Evolutionary conservation across 2,888 invertebrate species (phyloP).

Genomic region (Apodemia hepburni): DNA sequence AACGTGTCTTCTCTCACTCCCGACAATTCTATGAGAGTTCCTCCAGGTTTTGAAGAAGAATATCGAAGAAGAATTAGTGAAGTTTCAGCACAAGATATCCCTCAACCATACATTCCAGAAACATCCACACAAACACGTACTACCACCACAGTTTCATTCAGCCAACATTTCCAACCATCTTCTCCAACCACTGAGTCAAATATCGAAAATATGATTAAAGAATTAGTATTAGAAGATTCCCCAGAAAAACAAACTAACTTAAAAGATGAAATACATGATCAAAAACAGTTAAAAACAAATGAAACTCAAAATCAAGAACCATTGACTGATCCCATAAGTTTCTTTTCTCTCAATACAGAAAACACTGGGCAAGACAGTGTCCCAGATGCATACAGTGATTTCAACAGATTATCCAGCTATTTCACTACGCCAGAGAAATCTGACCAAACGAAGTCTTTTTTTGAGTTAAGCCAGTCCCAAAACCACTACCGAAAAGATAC

Average conservation of each 20-base stretch:
- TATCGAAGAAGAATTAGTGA: conserved; percentile 40
- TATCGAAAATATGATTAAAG: conserved; percentile 25
- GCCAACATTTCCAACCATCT: conserved; percentile 36
- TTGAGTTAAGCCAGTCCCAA: conserved; percentile 72
- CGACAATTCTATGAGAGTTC: conserved; percentile 41
- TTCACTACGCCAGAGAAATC: conserved; percentile 56
- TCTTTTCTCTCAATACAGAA: conserved; percentile 40
- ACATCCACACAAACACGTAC: conserved; percentile 19
- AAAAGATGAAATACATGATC: conserved; percentile 6
- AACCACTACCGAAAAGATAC: conserved; percentile 46
- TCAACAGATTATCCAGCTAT: conserved; percentile 65
- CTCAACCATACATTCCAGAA: conserved; percentile 27
- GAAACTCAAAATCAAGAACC: conserved; percentile 24
- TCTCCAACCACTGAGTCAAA: conserved; percentile 37
- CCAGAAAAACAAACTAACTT: background rate
- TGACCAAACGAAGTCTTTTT: conserved; percentile 69
- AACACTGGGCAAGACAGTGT: conserved; percentile 31
- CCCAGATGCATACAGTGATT: conserved; percentile 36
- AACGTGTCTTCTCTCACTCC: conserved; percentile 29
- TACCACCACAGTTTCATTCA: conserved; percentile 13
- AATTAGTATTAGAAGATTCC: conserved; percentile 23
- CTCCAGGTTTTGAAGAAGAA: conserved; percentile 67
- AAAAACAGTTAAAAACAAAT: background rate
- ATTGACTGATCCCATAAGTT: conserved; percentile 52
- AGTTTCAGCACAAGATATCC: conserved; percentile 25